These are phyloP conservation scores for Pogona vitticeps DNA, from an alignment of 2,113 vertebrate species.

Conservation along the genomic window DNA sequence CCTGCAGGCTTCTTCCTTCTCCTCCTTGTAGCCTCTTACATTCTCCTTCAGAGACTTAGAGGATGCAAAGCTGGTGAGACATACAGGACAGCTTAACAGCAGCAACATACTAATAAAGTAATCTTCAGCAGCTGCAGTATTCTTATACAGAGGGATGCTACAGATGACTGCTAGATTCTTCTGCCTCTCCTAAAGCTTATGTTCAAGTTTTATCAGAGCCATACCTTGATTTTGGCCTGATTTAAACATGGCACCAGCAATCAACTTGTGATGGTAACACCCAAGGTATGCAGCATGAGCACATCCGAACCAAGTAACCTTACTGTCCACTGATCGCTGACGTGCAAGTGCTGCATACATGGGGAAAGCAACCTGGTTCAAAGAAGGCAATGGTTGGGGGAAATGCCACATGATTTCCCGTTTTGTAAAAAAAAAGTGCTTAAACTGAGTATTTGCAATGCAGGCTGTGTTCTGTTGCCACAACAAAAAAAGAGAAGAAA, in stretches of 20 bases:
- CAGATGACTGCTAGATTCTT: background rate
- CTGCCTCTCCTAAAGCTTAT: background rate
- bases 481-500: background rate
- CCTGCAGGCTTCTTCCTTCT: background rate
- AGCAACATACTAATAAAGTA: background rate
- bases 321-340: background rate
- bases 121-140: background rate
- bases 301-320: background rate
- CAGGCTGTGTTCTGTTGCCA: background rate
- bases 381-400: background rate
- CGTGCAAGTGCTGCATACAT: background rate
- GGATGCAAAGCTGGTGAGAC: background rate
- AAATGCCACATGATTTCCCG: background rate
- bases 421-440: background rate
- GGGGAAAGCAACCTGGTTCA: background rate
- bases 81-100: background rate
- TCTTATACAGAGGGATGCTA: background rate
- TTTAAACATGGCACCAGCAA: background rate
- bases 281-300: background rate
- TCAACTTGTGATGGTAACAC: background rate
- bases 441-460: background rate
- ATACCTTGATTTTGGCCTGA: background rate
- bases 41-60: constrained; percentile 4
- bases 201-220: background rate
- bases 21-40: background rate